Evolutionary conservation across 1,140 invertebrate genomes (phyloP).

Genomic region (Stegodyphus mimosarum): DNA sequence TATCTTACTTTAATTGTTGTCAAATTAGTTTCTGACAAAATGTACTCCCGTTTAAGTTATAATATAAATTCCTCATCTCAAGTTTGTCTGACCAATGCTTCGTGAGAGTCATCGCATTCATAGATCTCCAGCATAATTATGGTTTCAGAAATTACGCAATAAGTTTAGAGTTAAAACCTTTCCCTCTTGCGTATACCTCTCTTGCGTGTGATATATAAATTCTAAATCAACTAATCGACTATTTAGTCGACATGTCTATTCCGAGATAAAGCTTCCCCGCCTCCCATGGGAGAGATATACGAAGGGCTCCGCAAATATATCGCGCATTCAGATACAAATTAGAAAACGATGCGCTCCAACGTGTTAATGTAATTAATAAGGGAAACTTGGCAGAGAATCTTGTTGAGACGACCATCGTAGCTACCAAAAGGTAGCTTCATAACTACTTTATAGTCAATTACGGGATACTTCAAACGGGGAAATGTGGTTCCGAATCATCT

Average conservation of each 20-base stretch:
- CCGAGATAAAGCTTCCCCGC: slow-evolving; percentile 15
- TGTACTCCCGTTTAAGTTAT: too few relatives aligned
- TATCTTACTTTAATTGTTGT: too few relatives aligned
- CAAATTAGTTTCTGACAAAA: too few relatives aligned
- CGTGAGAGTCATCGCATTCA: background rate
- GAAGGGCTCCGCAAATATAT: slow-evolving; percentile 32
- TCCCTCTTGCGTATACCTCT: background rate
- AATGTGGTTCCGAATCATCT: slow-evolving; percentile 36
- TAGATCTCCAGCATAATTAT: background rate
- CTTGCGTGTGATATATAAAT: slow-evolving; percentile 30
- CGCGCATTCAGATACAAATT: slow-evolving; percentile 38
- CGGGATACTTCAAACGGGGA: slow-evolving; percentile 29
- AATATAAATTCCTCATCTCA: too few relatives aligned
- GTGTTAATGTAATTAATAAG: slow-evolving; percentile 60
- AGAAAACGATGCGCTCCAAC: slow-evolving; percentile 33
- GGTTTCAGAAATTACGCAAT: background rate
- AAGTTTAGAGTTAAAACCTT: background rate
- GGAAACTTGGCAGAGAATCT: slow-evolving; percentile 17
- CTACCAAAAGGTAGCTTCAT: slow-evolving; percentile 37
- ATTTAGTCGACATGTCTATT: slow-evolving; percentile 55
- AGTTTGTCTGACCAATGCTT: too few relatives aligned
- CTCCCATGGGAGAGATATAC: slow-evolving; percentile 14
- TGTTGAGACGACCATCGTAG: background rate
- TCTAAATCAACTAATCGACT: slow-evolving; percentile 48
- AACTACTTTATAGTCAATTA: slow-evolving; percentile 60